Base-by-base conservation (phyloP, 1,140 invertebrate genomes). In the Drosophila nebulosa region DNA sequence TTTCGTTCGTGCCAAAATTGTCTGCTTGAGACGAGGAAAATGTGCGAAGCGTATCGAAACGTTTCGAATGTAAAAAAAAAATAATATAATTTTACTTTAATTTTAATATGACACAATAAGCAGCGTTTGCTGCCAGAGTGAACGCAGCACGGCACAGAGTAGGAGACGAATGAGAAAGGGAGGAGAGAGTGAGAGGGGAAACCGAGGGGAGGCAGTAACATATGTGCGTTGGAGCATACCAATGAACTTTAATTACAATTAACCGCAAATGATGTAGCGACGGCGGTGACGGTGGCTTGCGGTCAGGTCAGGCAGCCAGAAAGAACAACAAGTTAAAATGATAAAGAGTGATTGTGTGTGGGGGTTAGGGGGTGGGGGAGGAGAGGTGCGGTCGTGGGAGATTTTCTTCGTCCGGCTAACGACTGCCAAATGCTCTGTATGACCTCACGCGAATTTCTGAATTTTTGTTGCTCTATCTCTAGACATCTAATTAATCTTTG, bases 221-320 rank as follows among this genome's bases (percentile, higher is more conserved):
- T 71, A 58, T 81, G 69, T 78, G 64, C 74, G 58, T 62, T 69
- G 67, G 64, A 69, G 74, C 74, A 74, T 69, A 67, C 64, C 74
- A 74, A 78, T 72, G 81, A 81, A 86, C 78, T 86, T 88, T 86
- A 86, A 88, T 86, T 86, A 86, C 81, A 86, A 75, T 78, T 81
- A 78, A 86, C 83, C 81, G 32, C 83, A 88, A 86, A 81, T 81
- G 78, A 85, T 85, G 81, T 79, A 69, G 78, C 81, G 66, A 63
- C 60, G 78, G 71, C 68, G 75, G 76, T 73, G 59, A 75, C 53
- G 63, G 36, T 58, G 67, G 51, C 66, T 73, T 80, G 80, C 57
- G 80, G 80, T 77, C 63, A 73, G 56, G 64, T 59, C 35, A 63
- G 63, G 55, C 60, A 68, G 36, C 51, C 64, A 24, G 52, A 65